Base-by-base conservation (phyloP, 1,140 invertebrate genomes). In the Megalonaias nervosa region DNA sequence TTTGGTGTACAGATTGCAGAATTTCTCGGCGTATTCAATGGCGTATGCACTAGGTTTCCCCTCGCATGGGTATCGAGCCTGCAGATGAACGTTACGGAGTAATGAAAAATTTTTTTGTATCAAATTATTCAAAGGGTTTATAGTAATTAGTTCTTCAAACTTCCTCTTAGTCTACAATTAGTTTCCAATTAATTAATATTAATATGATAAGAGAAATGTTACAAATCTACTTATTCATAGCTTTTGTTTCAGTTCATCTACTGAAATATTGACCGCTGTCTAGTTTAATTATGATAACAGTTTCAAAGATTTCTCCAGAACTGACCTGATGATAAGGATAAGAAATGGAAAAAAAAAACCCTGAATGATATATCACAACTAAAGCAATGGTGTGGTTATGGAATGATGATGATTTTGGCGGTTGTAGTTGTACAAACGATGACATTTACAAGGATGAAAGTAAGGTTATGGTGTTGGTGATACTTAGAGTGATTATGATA, bases 11-110 rank as follows among this genome's bases (percentile, higher is more conserved):
- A 75, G 26, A 17, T 69, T 69, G 55, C 74, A 75, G 21, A 75
- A 75, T 56, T 75, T 69, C 23, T 68, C 74, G 17, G 65, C 74
- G 64, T 69, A 75, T 13, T 69, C 67, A 15, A 68, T 56, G 9
- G 74, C 74, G 56, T 75, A 75, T 11, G 74, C 68, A 31, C 9
- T 62, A 23, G 48, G 38, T 4, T 19, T 21, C 62, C 56, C 14
- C 16, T 11, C 26, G 68, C 68, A 70, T 6, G 9, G 38, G 55
- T 55, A 70, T 26, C 55, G 23, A 5, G 15, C n/a, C 68, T 70
- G 9, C 11, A 70, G 57, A 3, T 56, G 17, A n/a, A 57, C 59
- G 59, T 14, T 60, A 15, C n/a, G n/a, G n/a, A n/a, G n/a, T 15
- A 60, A 15, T 14, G n/a, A 60, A 60, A 15, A 60, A 14, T 15